A percentile compares a stretch with the other conserved stretches of the same genome.
Conservation (phyloP, 2,888 invertebrate genomes). For the Tetramorium bicarinatum region DNA sequence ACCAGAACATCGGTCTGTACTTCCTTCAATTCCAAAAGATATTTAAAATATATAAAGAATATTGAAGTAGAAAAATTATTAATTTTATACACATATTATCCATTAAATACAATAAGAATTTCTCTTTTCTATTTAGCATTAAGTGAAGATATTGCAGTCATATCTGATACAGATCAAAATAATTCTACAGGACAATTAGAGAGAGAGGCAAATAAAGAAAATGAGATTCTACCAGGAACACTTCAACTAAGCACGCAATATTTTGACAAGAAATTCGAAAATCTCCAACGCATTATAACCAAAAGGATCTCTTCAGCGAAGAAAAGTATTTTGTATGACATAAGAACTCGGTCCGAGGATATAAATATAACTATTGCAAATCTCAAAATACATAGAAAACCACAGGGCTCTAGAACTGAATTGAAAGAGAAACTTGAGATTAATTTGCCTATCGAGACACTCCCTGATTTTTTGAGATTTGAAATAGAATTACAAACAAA, state of each 20-base stretch:
- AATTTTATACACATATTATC: too few relatives aligned
- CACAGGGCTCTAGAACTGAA: background rate
- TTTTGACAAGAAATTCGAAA: background rate
- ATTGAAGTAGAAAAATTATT: too few relatives aligned
- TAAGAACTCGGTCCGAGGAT: background rate
- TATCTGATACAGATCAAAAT: background rate
- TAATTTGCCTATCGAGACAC: background rate
- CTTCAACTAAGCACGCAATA: background rate
- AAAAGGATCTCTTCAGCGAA: background rate
- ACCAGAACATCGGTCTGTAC: background rate
- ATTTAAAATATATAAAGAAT: conserved; percentile 1
- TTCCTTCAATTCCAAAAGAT: background rate
- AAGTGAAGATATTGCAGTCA: background rate
- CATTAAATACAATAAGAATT: background rate
- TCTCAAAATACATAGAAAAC: background rate
- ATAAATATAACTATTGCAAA: background rate
- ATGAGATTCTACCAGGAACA: background rate
- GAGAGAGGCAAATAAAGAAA: background rate
- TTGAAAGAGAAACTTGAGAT: background rate
- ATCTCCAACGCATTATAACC: background rate
- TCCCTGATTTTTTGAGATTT: background rate
- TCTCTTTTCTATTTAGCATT: background rate
- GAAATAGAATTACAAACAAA: background rate
- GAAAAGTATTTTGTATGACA: background rate
- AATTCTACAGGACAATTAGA: background rate